These are phyloP conservation scores for Cheilosia urbana DNA, from an alignment of 2,888 invertebrate species.

Conservation along the genomic window DNA sequence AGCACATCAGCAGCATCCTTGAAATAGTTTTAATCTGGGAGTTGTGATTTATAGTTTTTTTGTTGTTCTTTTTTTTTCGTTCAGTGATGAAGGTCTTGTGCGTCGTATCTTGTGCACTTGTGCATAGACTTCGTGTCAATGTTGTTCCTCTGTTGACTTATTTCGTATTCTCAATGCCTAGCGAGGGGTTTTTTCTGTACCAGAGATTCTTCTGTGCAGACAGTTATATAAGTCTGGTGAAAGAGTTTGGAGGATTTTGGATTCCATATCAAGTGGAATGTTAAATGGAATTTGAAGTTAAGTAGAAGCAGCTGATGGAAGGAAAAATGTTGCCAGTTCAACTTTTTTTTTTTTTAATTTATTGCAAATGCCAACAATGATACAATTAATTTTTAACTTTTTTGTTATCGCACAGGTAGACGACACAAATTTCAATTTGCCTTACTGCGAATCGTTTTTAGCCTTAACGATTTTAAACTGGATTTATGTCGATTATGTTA, in stretches of 20 bases:
- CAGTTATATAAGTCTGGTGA: conserved; percentile 13
- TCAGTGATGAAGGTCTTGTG: neutral
- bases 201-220: neutral
- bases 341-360: no score
- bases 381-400: no score
- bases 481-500: no score
- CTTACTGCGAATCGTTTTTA: no score
- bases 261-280: conserved; percentile 35
- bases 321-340: no score
- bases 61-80: no score
- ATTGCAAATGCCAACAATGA: no score
- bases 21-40: conserved; percentile 33
- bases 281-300: neutral
- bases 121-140: neutral
- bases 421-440: no score
- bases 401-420: no score
- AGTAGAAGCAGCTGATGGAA: no score
- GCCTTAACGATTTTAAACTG: no score
- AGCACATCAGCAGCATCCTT: conserved; percentile 27
- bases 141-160: conserved; percentile 26
- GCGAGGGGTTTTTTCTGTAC: no score
- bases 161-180: conserved; percentile 31
- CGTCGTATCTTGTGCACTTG: neutral
- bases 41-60: neutral
- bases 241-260: neutral